Evolutionary conservation across 1,140 invertebrate species (phyloP).

Genomic region (Drosophila sechellia): DNA sequence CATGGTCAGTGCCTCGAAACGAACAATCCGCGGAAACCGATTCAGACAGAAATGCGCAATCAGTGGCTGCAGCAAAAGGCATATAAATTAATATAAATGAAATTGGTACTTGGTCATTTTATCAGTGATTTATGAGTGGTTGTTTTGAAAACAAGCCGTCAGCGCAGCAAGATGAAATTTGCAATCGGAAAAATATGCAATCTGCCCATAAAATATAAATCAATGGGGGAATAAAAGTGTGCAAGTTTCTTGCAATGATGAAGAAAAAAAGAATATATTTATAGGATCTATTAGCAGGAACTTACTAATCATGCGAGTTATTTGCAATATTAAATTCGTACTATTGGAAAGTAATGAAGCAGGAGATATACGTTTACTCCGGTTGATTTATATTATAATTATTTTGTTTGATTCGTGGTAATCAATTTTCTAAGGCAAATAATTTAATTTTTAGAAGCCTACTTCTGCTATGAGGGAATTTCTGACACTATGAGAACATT

Average conservation of each 20-base stretch:
- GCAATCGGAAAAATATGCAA: conserved; percentile 43
- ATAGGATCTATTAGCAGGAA: background rate
- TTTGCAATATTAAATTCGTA: background rate
- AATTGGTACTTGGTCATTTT: conserved; percentile 48
- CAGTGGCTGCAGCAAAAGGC: conserved; percentile 17
- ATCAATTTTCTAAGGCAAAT: background rate
- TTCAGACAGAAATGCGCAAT: conserved; percentile 31
- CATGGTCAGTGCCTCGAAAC: conserved; percentile 45
- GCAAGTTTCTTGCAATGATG: background rate
- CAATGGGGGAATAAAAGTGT: background rate
- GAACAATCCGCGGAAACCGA: conserved; percentile 37
- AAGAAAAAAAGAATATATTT: background rate
- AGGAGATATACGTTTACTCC: too few species aligned
- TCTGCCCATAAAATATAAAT: conserved; percentile 16
- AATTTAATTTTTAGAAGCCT: background rate
- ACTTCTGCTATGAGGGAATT: background rate
- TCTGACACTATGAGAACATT: background rate
- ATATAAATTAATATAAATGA: conserved; percentile 60
- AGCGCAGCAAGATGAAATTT: conserved; percentile 17
- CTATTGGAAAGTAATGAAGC: too few species aligned
- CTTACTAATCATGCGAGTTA: background rate
- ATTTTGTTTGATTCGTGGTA: too few species aligned
- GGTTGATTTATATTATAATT: too few species aligned
- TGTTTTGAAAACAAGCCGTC: conserved; percentile 43
- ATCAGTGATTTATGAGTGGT: conserved; percentile 64